Evolutionary conservation across 2,113 vertebrate genomes (phyloP).

Genomic region (Phalacrocorax brasilianus): DNA sequence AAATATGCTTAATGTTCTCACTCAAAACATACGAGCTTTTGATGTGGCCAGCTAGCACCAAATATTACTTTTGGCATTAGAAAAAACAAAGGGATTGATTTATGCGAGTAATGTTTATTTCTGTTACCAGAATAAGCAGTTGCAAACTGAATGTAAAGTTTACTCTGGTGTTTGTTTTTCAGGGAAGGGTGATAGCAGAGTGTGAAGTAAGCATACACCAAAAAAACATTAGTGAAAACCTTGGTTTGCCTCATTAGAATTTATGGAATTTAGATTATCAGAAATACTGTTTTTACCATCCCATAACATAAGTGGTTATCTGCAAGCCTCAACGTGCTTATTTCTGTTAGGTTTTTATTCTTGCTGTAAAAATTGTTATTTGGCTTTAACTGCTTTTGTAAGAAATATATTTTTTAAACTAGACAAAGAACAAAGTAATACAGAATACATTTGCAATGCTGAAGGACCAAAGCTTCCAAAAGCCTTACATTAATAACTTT

Average conservation of each 20-base stretch:
- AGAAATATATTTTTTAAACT: background rate
- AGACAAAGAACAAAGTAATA: background rate
- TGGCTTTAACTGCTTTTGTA: background rate
- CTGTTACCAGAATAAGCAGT: conserved; percentile 2
- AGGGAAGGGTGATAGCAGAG: background rate
- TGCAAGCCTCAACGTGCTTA: background rate
- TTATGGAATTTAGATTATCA: background rate
- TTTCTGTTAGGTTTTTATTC: background rate
- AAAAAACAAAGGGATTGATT: conserved; percentile 13
- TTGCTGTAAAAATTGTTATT: background rate
- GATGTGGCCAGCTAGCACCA: conserved; percentile 31
- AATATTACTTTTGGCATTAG: conserved; percentile 23
- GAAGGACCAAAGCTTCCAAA: background rate
- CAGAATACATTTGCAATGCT: background rate
- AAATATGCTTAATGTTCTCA: background rate
- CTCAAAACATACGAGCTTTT: conserved; percentile 14
- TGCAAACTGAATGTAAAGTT: conserved; percentile 22
- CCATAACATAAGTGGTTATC: background rate
- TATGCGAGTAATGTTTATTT: conserved; percentile 8
- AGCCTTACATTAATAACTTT: background rate
- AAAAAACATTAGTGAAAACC: background rate
- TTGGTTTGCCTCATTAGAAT: background rate
- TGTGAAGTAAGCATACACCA: background rate
- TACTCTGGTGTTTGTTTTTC: conserved; percentile 18
- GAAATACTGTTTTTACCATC: background rate